These are phyloP conservation scores for Thecophora atra DNA, from an alignment of 2,888 invertebrate species.

Conservation along the genomic window DNA sequence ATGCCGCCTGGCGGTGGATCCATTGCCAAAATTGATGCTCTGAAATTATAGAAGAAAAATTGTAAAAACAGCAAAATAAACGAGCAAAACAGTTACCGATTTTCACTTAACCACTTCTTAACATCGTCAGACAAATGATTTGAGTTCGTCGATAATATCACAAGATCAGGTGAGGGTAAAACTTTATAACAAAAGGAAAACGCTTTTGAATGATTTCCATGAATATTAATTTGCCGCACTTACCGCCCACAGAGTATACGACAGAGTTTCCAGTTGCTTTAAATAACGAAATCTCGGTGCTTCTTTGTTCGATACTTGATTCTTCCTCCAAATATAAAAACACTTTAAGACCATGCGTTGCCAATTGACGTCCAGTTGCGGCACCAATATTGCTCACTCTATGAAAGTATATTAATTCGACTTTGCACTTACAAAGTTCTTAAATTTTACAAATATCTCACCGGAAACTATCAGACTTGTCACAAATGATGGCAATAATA, in stretches of 20 bases:
- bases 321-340: slow-evolving; percentile 71
- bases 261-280: slow-evolving; percentile 73
- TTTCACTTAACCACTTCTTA: slow-evolving; percentile 76
- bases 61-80: too few relatives aligned
- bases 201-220: background rate
- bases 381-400: slow-evolving; percentile 74
- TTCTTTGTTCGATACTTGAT: slow-evolving; percentile 67
- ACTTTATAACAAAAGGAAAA: slow-evolving; percentile 51
- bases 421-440: background rate
- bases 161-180: slow-evolving; percentile 66
- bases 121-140: slow-evolving; percentile 67
- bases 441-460: slow-evolving; percentile 40
- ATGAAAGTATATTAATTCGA: background rate
- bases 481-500: slow-evolving; percentile 78
- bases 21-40: slow-evolving; percentile 78
- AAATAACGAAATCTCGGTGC: slow-evolving; percentile 73
- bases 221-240: slow-evolving; percentile 17
- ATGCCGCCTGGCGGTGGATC: slow-evolving; percentile 79
- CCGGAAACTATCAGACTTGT: slow-evolving; percentile 72
- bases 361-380: slow-evolving; percentile 80
- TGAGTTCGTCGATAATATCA: slow-evolving; percentile 63
- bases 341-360: slow-evolving; percentile 82
- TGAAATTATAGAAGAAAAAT: slow-evolving; percentile 40
- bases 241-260: slow-evolving; percentile 67
- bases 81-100: slow-evolving; percentile 63